Evolutionary conservation across 30 jellyfish, hydroid and myxozoan species (phyloP).

Genomic region (Catostylus mosaicus): DNA sequence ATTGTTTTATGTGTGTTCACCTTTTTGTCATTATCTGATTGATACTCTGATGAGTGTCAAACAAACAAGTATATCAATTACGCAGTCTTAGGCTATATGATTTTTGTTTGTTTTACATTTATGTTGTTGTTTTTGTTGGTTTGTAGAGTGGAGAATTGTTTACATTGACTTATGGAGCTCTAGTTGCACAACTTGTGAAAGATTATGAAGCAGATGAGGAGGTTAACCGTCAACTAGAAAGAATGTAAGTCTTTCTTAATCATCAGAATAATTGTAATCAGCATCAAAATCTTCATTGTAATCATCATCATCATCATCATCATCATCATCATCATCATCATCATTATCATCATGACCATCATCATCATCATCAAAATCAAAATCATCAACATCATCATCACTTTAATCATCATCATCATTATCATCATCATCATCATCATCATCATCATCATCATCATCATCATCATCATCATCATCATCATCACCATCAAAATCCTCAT

Average conservation of each 20-base stretch:
- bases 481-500: neutral
- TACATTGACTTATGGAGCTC: slow-evolving; percentile 99
- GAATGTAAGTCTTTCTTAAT: slow-evolving; percentile 71
- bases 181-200: slow-evolving; percentile 91
- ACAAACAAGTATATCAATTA: too few relatives aligned
- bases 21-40: too few relatives aligned
- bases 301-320: neutral
- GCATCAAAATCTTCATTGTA: too few relatives aligned
- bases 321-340: neutral
- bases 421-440: too few relatives aligned
- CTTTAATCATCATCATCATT: too few relatives aligned
- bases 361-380: too few relatives aligned
- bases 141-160: slow-evolving; percentile 96
- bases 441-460: neutral
- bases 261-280: neutral
- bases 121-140: neutral
- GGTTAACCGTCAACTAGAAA: slow-evolving; percentile 92
- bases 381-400: too few relatives aligned
- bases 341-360: too few relatives aligned
- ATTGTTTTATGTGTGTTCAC: too few relatives aligned
- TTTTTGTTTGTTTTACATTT: too few relatives aligned
- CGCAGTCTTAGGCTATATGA: too few relatives aligned
- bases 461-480: neutral
- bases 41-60: too few relatives aligned
- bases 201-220: slow-evolving; percentile 96